Percentiles rank a stretch among this genome's conserved stretches.
phyloP scores from a whole-genome alignment of 2,797 vertebrate species.

The Okamejei kenojei region DNA sequence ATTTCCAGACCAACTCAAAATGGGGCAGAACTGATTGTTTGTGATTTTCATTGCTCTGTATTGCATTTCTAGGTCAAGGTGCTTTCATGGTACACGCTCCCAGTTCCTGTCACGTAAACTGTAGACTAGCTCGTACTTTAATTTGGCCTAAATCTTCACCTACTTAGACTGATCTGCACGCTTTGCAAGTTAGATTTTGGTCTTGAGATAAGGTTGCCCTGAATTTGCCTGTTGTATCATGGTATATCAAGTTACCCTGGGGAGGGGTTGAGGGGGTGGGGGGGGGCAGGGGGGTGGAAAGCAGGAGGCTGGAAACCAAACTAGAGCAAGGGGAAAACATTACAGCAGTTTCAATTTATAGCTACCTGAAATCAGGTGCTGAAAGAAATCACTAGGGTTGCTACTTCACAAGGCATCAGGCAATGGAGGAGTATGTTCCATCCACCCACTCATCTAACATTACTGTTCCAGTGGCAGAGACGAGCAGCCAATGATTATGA shows the following conservation, averaged over 20 bases:
- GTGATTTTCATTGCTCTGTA: too few relatives aligned
- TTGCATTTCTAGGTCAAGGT: neutral
- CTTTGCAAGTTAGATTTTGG: neutral
- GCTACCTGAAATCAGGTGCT: slow-evolving; percentile 22
- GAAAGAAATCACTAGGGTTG: neutral
- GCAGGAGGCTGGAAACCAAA: neutral
- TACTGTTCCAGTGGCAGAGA: neutral
- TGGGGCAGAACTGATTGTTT: too few relatives aligned
- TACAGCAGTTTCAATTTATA: neutral
- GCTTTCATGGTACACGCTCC: neutral
- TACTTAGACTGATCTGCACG: neutral
- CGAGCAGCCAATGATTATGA: neutral
- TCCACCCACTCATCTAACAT: slow-evolving; percentile 1
- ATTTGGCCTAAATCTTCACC: neutral
- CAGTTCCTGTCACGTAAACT: neutral
- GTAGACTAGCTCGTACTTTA: neutral
- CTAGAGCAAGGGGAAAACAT: neutral
- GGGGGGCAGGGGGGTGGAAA: too few relatives aligned
- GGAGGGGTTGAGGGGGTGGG: too few relatives aligned
- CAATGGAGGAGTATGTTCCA: neutral
- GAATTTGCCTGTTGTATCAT: neutral
- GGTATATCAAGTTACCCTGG: neutral
- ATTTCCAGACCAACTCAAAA: too few relatives aligned
- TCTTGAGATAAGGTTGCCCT: neutral
- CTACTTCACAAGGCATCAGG: neutral